Base-by-base conservation (phyloP, 2,888 invertebrate species). In the Ochropacha duplaris region DNA sequence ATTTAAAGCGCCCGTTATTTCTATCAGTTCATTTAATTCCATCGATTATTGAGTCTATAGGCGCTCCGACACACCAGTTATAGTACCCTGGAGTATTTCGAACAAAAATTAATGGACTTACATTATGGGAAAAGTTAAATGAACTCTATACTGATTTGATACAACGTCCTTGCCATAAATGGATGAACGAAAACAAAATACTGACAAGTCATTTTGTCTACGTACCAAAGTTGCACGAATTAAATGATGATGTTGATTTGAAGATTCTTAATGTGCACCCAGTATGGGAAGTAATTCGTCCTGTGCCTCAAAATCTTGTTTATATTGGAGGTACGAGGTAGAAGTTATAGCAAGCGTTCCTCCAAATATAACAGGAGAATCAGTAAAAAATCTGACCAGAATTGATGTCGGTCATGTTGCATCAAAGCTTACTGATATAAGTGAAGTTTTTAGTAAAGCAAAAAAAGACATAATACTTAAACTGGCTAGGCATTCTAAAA, bases 331-430 rank as follows among this genome's bases (percentile, higher is more conserved):
- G 26, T 26, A 93, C 59, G 76, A 92, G 49, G 59, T 93, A 0
- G 74, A 82, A 0, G 71, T 89, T 0, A 60, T 90, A 0, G 89
- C 92, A 0, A 57, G 91, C 1, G 66, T 89, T 57, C 89, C 90
- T 1, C 72, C 62, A 0, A 83, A 73, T 9, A 54, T 67, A 0
- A 73, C 78, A 55, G 76, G 65, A 11, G 22, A 67, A 36, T 14
- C 74, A 0, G 78, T 76, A 1, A 9, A 36, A 0, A 92, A 90
- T 57, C 68, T 88, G 0, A 87, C 75, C 1, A 88, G 92, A 74
- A 86, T 92, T 1, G 76, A 86, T 54, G 56, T 87, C 0, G 73
- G 81, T 22, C 73, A 82, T 44, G 14, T 76, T 5, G 81, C 80
- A 0, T 81, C 84, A 24, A 50, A 62, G 70, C 14, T 2, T 64